Base-by-base conservation (phyloP, 2,113 vertebrate genomes). In the Colossoma macropomum region DNA sequence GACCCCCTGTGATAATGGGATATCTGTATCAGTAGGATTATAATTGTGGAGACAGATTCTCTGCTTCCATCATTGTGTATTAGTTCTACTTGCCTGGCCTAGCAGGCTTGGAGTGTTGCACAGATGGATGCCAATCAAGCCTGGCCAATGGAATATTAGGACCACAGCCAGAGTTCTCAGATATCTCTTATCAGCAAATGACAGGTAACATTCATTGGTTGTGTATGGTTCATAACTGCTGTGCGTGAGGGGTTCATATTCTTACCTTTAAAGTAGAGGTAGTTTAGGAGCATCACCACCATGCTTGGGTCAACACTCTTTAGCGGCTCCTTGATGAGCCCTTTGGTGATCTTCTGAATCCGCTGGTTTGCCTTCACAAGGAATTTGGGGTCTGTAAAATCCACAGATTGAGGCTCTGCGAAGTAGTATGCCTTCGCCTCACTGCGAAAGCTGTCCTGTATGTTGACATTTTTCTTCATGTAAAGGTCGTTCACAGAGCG, bases 181-280 rank as follows among this genome's bases (percentile, higher is more conserved):
- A 1, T n/a, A 23, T 6, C 21, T 8, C 54, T 12, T 10, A 48
- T 48, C 45, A 48, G 34, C 3, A 38, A 38, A 45, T 45, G 41
- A 11, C 41, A 11, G 10, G 10, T 45, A 3, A 9, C 15, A 52
- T 52, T 52, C 17, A 19, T 19, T 17, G 16, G 50, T 17, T 48
- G 45, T 48, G 13, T 4, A 12, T 48, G 34, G 34, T 38, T 38
- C 34, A 4, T 7, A 38, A 7, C 48, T 50, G 11, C 11, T 52
- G 50, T 1, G 54, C 7, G 23, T 56, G 4, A 56, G 21, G 6
- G 17, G 3, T 1, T 16, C 28, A 9, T 45, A 45, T 77, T 84
- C 9, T 94, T 94, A 98, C 98, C 98, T 98, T 99, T 99, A 77
- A 99, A 99, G 90, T 99, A 99, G 80, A 99, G 92, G 85, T 97